Conservation (phyloP, 2,888 invertebrate species). For the Strigamia maritima region DNA sequence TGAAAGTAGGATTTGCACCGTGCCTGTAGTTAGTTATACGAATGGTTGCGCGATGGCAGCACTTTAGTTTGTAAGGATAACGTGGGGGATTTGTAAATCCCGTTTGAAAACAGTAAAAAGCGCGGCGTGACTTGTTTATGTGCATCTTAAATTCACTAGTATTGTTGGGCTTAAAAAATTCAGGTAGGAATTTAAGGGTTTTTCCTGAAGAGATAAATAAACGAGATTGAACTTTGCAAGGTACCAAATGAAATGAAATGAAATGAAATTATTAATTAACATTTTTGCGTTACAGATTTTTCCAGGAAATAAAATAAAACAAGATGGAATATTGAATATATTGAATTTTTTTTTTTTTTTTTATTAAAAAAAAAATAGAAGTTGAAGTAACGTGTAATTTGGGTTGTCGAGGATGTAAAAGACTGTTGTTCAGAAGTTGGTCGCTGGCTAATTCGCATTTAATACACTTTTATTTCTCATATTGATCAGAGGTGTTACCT, state of each 20-base stretch:
- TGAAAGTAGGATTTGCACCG: background rate
- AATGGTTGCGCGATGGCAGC: conserved; percentile 10
- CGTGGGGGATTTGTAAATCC: conserved; percentile 10
- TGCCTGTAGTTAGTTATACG: conserved; percentile 2
- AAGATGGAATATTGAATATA: background rate
- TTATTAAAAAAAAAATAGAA: too few species aligned
- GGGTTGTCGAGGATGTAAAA: background rate
- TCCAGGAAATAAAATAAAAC: background rate
- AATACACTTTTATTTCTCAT: conserved; percentile 15
- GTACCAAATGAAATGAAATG: too few species aligned
- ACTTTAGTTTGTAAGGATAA: background rate
- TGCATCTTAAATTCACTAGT: background rate
- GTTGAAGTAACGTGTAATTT: background rate
- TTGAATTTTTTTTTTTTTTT: too few species aligned
- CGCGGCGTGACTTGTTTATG: background rate
- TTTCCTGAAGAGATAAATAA: too few species aligned
- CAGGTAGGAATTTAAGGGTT: background rate
- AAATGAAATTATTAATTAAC: too few species aligned
- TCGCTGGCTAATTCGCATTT: conserved; percentile 8
- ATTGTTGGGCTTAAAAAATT: background rate
- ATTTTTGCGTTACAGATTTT: background rate
- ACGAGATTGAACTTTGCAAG: too few species aligned
- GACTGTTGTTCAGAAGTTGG: background rate
- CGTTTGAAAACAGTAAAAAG: conserved; percentile 3
- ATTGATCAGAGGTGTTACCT: conserved; percentile 15